Evolutionary conservation across 2,113 vertebrate species (phyloP).

Genomic region (Acanthisitta chloris): DNA sequence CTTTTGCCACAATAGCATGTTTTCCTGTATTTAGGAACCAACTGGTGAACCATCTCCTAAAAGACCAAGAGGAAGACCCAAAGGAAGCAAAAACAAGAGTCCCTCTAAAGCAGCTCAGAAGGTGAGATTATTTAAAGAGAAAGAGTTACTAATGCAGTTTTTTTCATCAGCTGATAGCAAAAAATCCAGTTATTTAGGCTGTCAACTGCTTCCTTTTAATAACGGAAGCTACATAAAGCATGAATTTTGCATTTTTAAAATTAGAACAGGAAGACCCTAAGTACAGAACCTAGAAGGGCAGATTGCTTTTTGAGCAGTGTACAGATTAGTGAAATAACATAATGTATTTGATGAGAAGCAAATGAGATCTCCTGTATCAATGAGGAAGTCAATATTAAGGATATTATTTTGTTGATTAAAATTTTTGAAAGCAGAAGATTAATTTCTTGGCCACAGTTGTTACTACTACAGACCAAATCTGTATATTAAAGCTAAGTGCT

Average conservation of each 20-base stretch:
- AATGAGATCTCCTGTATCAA: not conserved
- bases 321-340: not conserved
- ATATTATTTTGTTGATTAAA: not conserved
- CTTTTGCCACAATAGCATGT: conserved; percentile 71
- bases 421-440: conserved; percentile 37
- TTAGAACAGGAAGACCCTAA: not conserved
- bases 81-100: conserved; percentile 98
- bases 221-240: not conserved
- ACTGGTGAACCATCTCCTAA: conserved; percentile 93
- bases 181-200: not conserved
- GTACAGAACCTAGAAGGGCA: not conserved
- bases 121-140: conserved; percentile 78
- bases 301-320: not conserved
- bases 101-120: conserved; percentile 94
- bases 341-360: not conserved
- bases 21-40: conserved; percentile 83
- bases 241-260: not conserved
- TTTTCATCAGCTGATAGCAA: not conserved
- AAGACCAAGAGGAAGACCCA: conserved; percentile 94
- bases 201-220: not conserved
- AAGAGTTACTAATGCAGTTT: not conserved
- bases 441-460: conserved; percentile 34
- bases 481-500: conserved; percentile 45
- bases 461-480: conserved; percentile 25
- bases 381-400: not conserved